These are phyloP conservation scores for Antheraea yamamai DNA, from an alignment of 2,888 invertebrate genomes.

Conservation along the genomic window DNA sequence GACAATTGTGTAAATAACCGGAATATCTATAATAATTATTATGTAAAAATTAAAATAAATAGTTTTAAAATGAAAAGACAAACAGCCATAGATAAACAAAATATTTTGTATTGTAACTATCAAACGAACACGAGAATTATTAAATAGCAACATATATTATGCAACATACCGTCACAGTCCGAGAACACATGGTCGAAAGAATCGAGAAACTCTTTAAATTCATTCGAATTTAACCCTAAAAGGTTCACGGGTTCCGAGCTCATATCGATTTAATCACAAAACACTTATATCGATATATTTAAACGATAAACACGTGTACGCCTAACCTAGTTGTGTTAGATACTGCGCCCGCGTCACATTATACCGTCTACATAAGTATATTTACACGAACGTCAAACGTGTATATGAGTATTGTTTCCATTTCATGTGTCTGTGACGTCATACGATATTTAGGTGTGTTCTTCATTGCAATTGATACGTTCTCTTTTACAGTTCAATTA, in stretches of 20 bases:
- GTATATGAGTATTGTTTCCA: constrained; percentile 40
- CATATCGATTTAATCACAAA: constrained; percentile 34
- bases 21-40: no score
- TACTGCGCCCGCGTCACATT: constrained; percentile 64
- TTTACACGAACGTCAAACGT: constrained; percentile 24
- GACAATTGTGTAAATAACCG: no score
- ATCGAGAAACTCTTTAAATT: constrained; percentile 78
- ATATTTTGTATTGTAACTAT: background rate
- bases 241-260: constrained; percentile 59
- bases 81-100: background rate
- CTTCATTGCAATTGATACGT: background rate
- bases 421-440: constrained; percentile 26
- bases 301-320: constrained; percentile 51
- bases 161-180: constrained; percentile 87
- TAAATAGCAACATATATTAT: constrained; percentile 11
- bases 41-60: no score
- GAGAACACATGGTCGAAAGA: constrained; percentile 88
- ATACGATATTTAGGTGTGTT: constrained; percentile 14
- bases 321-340: constrained; percentile 48
- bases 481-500: background rate
- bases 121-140: background rate
- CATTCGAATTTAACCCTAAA: constrained; percentile 61
- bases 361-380: constrained; percentile 40
- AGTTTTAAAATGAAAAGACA: background rate
- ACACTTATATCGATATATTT: constrained; percentile 23